Evolutionary conservation across 2,797 vertebrate genomes (phyloP), one percentile per base, ranked within the genome.

Genomic region (Myotis myotis): DNA sequence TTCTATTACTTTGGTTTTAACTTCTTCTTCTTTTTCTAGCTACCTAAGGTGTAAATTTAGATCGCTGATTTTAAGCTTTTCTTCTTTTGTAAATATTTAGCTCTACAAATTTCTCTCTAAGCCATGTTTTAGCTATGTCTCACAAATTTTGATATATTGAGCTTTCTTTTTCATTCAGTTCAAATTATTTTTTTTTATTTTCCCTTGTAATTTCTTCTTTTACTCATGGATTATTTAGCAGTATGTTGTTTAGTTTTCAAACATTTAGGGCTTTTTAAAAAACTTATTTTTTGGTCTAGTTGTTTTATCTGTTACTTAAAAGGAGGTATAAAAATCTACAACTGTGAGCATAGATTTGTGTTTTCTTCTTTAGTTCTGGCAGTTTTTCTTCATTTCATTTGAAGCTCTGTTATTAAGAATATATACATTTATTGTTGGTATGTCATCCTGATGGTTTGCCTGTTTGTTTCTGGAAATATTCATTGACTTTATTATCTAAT

Each of bases 131-230:
- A 70, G 23, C 38, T 86, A 15, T 25, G n/a, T 53, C 72, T 92
- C 49, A 62, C 19, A 85, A 23, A 66, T 93, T 89, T 87, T 76
- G 28, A 64, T 83, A 75, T 55, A 66, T 30, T 87, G 44, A 72
- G 15, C 36, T 87, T 84, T 51, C 44, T 60, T 91, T 84, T 94
- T 84, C 75, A 89, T 51, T 95, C n/a, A 78, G 13, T 87, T 82
- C 76, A 86, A 91, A 89, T 85, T 51, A 78, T 79, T 93, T 88
- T 93, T 38, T 89, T 90, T 33, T 30, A 80, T 85, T 72, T 80
- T 64, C 55, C 57, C 51, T 47, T 85, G 22, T 78, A 33, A 95
- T 75, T 79, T 41, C 44, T 91, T 62, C 25, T 90, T 87, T 87
- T 53, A 87, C 15, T 84, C 12, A 22, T 76, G 55, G n/a, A 47